Percentiles rank a stretch among this genome's conserved stretches.
Conservation (phyloP, 2,797 vertebrate genomes). For the Lophius americanus region DNA sequence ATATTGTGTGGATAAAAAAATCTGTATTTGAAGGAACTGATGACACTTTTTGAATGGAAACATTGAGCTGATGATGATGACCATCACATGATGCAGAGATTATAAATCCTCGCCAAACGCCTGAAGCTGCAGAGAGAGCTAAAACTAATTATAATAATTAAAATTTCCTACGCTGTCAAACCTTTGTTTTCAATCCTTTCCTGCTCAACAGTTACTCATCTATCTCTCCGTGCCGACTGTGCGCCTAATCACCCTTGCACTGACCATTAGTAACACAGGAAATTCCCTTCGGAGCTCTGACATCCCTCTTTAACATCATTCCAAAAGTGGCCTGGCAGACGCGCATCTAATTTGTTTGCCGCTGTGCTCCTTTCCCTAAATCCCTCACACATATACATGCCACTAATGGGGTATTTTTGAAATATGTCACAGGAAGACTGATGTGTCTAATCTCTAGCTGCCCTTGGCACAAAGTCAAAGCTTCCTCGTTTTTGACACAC, state of each 20-base stretch:
- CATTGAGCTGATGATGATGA: slow-evolving; percentile 36
- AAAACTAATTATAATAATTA: slow-evolving; percentile 72
- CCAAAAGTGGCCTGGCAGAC: slow-evolving; percentile 10
- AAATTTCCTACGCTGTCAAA: slow-evolving; percentile 59
- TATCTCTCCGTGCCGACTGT: slow-evolving; percentile 34
- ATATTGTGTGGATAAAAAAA: neutral
- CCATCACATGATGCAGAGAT: slow-evolving; percentile 25
- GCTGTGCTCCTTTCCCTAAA: slow-evolving; percentile 19
- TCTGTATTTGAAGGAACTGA: slow-evolving; percentile 9
- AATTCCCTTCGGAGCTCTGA: slow-evolving; percentile 17
- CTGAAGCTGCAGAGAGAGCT: slow-evolving; percentile 35
- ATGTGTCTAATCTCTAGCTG: slow-evolving; percentile 58
- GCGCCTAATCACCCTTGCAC: slow-evolving; percentile 22
- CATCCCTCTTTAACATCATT: slow-evolving; percentile 13
- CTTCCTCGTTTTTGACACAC: slow-evolving; percentile 38
- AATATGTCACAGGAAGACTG: slow-evolving; percentile 46
- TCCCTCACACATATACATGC: slow-evolving; percentile 7
- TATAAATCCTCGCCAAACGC: slow-evolving; percentile 38
- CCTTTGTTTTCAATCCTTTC: slow-evolving; percentile 44
- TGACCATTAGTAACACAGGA: slow-evolving; percentile 23
- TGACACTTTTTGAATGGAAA: slow-evolving; percentile 27
- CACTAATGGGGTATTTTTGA: slow-evolving; percentile 46
- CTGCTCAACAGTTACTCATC: slow-evolving; percentile 44
- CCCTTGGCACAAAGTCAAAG: slow-evolving; percentile 69
- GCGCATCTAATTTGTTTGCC: slow-evolving; percentile 43